Evolutionary conservation across 1,140 invertebrate species (phyloP).

Genomic region (Forficula auricularia): DNA sequence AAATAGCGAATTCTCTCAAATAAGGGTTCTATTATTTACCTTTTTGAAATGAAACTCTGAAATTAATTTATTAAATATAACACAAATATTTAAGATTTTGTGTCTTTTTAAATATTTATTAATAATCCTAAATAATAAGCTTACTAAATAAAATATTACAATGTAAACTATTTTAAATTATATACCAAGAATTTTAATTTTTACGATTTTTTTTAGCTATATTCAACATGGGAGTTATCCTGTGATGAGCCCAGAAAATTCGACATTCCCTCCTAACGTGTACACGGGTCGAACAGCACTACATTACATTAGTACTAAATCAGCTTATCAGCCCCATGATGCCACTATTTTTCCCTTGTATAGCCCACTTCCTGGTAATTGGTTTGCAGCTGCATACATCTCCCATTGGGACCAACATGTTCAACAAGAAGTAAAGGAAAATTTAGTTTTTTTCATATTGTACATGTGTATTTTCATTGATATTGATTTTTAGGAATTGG

Average conservation of each 20-base stretch:
- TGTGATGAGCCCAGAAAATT: slow-evolving; percentile 32
- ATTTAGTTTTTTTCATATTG: not conserved
- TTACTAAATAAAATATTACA: no score
- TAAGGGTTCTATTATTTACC: no score
- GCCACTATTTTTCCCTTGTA: slow-evolving; percentile 28
- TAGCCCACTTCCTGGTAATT: slow-evolving; percentile 35
- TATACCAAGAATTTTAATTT: no score
- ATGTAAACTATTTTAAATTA: no score
- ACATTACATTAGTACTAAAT: slow-evolving; percentile 23
- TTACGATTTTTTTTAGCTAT: slow-evolving; percentile 27
- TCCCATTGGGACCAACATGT: slow-evolving; percentile 33
- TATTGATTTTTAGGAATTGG: slow-evolving; percentile 21
- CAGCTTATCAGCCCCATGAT: slow-evolving; percentile 27
- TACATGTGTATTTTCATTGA: no score
- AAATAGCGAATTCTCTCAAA: no score
- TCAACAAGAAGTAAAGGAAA: slow-evolving; percentile 30
- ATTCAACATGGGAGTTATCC: slow-evolving; percentile 40
- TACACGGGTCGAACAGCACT: slow-evolving; percentile 22
- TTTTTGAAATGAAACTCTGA: no score
- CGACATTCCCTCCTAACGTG: slow-evolving; percentile 26
- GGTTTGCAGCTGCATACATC: slow-evolving; percentile 38
- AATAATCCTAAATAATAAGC: no score
- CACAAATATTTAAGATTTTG: no score
- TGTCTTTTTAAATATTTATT: no score
- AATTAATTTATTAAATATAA: no score